Base-by-base conservation (phyloP, 2,888 invertebrate species). In the Agapostemon virescens region DNA sequence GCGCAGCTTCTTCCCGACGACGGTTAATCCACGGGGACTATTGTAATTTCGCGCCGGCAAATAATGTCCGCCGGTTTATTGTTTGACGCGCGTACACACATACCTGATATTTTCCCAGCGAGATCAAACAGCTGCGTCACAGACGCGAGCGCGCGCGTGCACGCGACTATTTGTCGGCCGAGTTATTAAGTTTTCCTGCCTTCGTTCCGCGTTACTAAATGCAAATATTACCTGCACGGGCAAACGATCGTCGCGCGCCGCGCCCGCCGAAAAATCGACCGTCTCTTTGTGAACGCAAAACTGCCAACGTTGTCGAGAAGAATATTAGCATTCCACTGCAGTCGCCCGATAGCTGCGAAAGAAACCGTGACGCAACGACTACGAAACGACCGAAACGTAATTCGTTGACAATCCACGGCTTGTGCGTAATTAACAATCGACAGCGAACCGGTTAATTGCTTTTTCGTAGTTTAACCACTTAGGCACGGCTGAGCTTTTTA, bases 11-110 rank as follows among this genome's bases (percentile, higher is more conserved):
- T 17, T 69, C 69, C 23, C 64, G 66, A 17, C 63, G 58, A 26
- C 74, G 36, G 36, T 79, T 67, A 67, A 67, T 74, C 66, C 77
- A 33, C 9, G 23, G 66, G 7, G 38, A 20, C 20, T 45, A 52
- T 58, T 49, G 58, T 71, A 77, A 79, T 79, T 69, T 49, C 77
- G 70, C 67, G 40, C 26, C 20, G 76, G 40, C 40, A 30, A 58
- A 45, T 45, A 58, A 68, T 42, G 20, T 17, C 15, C 7, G 36
- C 13, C n/a, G 36, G 36, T n/a, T 36, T 11, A 9, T 64, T 42
- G 61, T 66, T 75, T 30, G 70, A 68, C 58, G 58, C 58, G 58
- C 63, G 63, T 36, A 63, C 63, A 63, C 63, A 36, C 61, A 33
- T 13, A 33, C 36, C 30, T n/a, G 55, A 74, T 58, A 68, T 74